These are phyloP conservation scores for Watsonalla binaria DNA, from an alignment of 2,888 invertebrate species.

Conservation along the genomic window DNA sequence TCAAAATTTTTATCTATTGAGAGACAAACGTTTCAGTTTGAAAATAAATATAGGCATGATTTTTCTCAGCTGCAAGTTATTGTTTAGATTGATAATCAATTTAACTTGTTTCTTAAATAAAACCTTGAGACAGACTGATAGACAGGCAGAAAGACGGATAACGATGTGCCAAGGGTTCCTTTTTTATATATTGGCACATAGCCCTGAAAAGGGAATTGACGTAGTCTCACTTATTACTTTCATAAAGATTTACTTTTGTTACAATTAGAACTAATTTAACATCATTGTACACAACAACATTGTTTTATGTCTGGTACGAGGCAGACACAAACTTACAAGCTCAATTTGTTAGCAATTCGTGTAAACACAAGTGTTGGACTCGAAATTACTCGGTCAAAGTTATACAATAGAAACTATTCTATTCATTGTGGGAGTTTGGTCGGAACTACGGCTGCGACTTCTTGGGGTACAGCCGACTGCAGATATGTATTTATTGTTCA, in stretches of 20 bases:
- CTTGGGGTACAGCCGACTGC: constrained; percentile 6
- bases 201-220: too few relatives aligned
- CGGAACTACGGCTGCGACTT: constrained; percentile 14
- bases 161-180: too few relatives aligned
- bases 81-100: too few relatives aligned
- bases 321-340: constrained; percentile 17
- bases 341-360: constrained; percentile 32
- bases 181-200: too few relatives aligned
- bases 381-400: constrained; percentile 24
- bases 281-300: not conserved
- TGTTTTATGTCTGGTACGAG: constrained; percentile 1
- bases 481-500: not conserved
- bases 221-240: too few relatives aligned
- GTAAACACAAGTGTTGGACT: constrained; percentile 27
- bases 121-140: too few relatives aligned
- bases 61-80: too few relatives aligned
- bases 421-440: constrained; percentile 13
- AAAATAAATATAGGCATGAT: too few relatives aligned
- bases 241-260: not conserved
- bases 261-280: not conserved
- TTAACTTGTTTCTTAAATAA: too few relatives aligned
- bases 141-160: too few relatives aligned
- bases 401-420: constrained; percentile 32
- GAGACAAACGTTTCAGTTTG: too few relatives aligned
- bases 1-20: too few relatives aligned